Evolutionary conservation across 2,113 vertebrate species (phyloP).

Genomic region (Carassius carassius): DNA sequence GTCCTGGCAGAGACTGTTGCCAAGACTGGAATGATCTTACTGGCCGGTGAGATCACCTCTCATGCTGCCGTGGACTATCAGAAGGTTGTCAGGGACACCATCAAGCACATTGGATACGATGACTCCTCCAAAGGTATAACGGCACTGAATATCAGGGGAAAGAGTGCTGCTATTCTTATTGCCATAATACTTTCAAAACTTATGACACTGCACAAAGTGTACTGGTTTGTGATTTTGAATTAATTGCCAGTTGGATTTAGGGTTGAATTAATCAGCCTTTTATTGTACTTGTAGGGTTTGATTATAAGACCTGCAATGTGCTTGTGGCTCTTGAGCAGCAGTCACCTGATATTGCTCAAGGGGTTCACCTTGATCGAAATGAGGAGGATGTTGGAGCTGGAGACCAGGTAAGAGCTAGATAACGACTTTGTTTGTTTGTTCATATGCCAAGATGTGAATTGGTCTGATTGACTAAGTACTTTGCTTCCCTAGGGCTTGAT

Average conservation of each 20-base stretch:
- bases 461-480: background rate
- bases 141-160: background rate
- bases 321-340: constrained; percentile 89
- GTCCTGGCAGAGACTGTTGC: constrained; percentile 87
- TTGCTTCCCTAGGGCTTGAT: constrained; percentile 82
- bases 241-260: too few species aligned
- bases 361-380: constrained; percentile 83
- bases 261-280: background rate
- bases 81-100: constrained; percentile 88
- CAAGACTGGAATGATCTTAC: constrained; percentile 96
- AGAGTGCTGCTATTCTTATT: background rate
- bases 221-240: background rate
- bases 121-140: constrained; percentile 90
- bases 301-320: constrained; percentile 80
- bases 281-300: constrained; percentile 80
- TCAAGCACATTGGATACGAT: constrained; percentile 89
- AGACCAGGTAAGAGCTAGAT: constrained; percentile 81
- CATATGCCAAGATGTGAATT: too few species aligned
- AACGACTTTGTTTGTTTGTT: too few species aligned
- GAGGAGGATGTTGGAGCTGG: constrained; percentile 94
- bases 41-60: constrained; percentile 92
- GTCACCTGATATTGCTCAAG: constrained; percentile 89
- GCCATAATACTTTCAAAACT: background rate
- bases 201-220: background rate
- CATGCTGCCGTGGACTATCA: constrained; percentile 88